A percentile compares a stretch with the other conserved stretches of the same genome.
phyloP scores from a whole-genome alignment of 2,888 invertebrate genomes.

The Creontiades dilutus region DNA sequence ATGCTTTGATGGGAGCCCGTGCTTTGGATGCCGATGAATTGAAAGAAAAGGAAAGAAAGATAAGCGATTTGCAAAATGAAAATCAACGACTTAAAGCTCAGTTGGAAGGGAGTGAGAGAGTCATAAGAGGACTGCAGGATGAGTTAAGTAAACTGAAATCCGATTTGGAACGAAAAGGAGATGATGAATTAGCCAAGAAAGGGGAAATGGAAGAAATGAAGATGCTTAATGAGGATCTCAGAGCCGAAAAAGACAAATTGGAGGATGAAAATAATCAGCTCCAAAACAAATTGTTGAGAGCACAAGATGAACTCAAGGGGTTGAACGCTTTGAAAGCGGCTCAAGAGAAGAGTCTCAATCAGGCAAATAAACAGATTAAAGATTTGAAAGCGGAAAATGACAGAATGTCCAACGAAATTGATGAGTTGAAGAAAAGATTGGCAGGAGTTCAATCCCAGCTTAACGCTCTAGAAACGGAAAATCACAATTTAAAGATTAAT shows the following conservation, averaged over 20 bases:
- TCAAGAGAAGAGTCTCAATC: constrained; percentile 45
- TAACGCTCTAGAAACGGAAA: constrained; percentile 56
- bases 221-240: constrained; percentile 67
- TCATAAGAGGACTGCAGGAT: constrained; percentile 51
- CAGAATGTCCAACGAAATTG: constrained; percentile 46
- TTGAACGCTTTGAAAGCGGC: constrained; percentile 28
- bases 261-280: constrained; percentile 58
- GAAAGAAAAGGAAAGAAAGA: constrained; percentile 51
- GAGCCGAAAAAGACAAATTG: constrained; percentile 46
- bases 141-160: constrained; percentile 56
- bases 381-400: constrained; percentile 58
- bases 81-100: constrained; percentile 51
- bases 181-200: constrained; percentile 2
- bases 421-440: constrained; percentile 52
- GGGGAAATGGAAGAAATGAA: constrained; percentile 60
- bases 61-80: background rate
- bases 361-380: constrained; percentile 54
- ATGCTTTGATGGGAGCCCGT: background rate
- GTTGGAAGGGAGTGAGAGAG: constrained; percentile 38
- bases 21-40: constrained; percentile 1
- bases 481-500: constrained; percentile 43
- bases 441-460: constrained; percentile 56
- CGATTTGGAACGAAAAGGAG: constrained; percentile 37
- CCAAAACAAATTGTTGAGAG: constrained; percentile 52
- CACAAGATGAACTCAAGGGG: constrained; percentile 55